These are phyloP conservation scores for Manis crassicaudata DNA, from an alignment of 2,797 vertebrate species.

Conservation along the genomic window DNA sequence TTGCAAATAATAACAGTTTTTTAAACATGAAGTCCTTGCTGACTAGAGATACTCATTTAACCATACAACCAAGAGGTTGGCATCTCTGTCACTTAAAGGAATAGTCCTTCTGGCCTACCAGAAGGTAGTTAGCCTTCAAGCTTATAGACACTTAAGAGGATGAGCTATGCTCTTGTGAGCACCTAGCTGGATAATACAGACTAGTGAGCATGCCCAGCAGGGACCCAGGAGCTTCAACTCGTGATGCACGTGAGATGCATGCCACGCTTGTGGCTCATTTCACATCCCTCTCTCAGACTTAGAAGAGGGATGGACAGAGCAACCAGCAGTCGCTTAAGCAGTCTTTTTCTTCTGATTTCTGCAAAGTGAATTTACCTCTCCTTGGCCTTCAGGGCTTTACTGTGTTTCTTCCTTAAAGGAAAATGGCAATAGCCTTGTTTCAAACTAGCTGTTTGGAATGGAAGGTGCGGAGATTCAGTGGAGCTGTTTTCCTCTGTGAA, in stretches of 20 bases:
- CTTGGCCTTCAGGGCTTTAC: neutral
- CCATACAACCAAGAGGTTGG: neutral
- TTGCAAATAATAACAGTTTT: neutral
- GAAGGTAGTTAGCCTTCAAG: too few relatives aligned
- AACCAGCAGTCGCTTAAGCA: neutral
- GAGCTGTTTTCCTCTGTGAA: neutral
- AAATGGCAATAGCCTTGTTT: neutral
- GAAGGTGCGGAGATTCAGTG: neutral
- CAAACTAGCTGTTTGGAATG: neutral
- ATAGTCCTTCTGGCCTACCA: neutral
- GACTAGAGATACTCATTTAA: neutral
- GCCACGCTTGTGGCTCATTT: neutral
- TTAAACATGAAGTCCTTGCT: neutral
- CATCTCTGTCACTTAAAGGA: neutral
- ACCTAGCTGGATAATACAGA: fast-evolving
- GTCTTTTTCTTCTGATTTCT: neutral
- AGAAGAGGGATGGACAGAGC: neutral
- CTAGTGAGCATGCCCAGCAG: neutral
- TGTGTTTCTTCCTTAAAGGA: neutral
- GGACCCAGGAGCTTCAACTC: fast-evolving
- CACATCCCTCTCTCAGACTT: neutral
- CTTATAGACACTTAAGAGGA: neutral
- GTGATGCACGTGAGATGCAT: fast-evolving
- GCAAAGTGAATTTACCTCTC: neutral
- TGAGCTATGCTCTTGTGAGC: neutral